These are phyloP conservation scores for Ganaspis brasiliensis DNA, from an alignment of 2,888 invertebrate genomes.

Conservation along the genomic window DNA sequence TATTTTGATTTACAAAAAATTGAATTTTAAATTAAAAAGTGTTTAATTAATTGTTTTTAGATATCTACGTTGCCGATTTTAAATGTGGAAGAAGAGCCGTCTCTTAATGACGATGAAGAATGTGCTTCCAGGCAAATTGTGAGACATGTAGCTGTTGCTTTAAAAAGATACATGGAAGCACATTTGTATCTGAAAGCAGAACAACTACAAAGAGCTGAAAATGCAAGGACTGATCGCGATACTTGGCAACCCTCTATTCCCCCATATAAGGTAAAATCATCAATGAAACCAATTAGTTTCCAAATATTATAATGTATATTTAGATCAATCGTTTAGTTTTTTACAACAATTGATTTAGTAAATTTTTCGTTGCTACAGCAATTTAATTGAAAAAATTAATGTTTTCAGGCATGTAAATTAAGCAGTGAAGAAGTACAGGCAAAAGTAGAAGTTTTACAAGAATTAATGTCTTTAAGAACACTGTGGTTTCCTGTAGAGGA, in stretches of 20 bases:
- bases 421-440: constrained; percentile 92
- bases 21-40: neutral
- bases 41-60: constrained; percentile 76
- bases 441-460: constrained; percentile 91
- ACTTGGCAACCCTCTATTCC: constrained; percentile 78
- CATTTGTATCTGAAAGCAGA: constrained; percentile 92
- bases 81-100: constrained; percentile 84
- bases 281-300: too few species aligned
- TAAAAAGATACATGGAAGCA: constrained; percentile 95
- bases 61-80: constrained; percentile 93
- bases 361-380: too few species aligned
- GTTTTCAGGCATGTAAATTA: constrained; percentile 81
- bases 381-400: neutral
- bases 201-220: constrained; percentile 84
- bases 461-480: constrained; percentile 87
- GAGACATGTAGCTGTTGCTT: constrained; percentile 93
- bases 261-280: constrained; percentile 81
- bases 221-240: constrained; percentile 77
- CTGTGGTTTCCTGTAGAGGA: constrained; percentile 95
- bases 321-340: neutral
- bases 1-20: too few species aligned
- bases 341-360: too few species aligned
- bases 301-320: too few species aligned
- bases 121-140: constrained; percentile 95
- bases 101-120: constrained; percentile 92